Evolutionary conservation across 2,888 invertebrate genomes (phyloP).

Genomic region (Torymus auratus): DNA sequence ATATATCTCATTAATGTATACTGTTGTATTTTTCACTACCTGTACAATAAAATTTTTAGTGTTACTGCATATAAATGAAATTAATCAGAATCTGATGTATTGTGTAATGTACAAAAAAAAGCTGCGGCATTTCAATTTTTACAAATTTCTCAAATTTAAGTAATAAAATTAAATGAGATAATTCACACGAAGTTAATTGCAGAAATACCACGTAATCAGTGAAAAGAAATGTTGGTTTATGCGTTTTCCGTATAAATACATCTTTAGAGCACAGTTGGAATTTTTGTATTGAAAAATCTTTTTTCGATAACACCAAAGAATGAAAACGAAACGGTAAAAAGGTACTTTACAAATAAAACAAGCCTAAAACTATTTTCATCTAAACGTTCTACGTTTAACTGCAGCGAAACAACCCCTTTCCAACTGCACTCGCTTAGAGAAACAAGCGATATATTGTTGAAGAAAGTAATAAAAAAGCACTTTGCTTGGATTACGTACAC

Average conservation of each 20-base stretch:
- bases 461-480: neutral
- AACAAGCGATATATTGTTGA: neutral
- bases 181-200: neutral
- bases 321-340: too few relatives aligned
- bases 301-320: too few relatives aligned
- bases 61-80: neutral
- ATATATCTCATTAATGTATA: neutral
- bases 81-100: neutral
- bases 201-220: neutral
- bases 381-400: too few relatives aligned
- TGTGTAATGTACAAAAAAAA: neutral
- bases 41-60: too few relatives aligned
- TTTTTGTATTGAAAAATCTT: too few relatives aligned
- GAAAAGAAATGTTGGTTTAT: conserved; percentile 3
- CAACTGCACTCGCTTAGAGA: neutral
- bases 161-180: neutral
- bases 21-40: too few relatives aligned
- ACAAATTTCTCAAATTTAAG: neutral
- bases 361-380: too few relatives aligned
- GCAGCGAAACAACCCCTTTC: neutral
- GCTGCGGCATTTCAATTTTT: neutral
- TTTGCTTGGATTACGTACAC: conserved; percentile 41
- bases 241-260: neutral
- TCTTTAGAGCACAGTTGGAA: neutral
- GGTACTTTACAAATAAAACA: too few relatives aligned